phyloP scores from a whole-genome alignment of 92 coral and sea anemone species.

The Scolanthus callimorphus region DNA sequence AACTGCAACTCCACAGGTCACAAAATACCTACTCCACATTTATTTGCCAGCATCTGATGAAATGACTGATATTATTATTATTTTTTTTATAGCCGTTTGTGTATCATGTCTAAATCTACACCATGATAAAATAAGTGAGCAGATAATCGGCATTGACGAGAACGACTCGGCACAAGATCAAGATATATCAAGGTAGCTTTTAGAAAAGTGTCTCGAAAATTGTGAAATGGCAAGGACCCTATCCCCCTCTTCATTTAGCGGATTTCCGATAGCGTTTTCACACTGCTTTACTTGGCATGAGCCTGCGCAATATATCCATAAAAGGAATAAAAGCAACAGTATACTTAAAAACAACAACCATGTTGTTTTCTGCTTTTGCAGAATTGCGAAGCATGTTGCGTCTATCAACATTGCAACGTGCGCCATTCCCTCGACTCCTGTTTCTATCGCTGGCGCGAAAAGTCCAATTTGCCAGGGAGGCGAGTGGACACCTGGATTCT shows the following conservation, averaged over 20 bases:
- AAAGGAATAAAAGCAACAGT: no score
- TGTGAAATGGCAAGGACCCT: no score
- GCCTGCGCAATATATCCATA: no score
- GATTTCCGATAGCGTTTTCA: no score
- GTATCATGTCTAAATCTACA: conserved; percentile 54
- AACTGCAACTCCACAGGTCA: no score
- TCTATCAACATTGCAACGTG: conserved; percentile 42
- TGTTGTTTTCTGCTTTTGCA: conserved; percentile 21
- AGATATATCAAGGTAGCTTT: conserved; percentile 6
- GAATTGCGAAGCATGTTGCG: conserved; percentile 67
- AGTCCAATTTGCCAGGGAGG: conserved; percentile 22
- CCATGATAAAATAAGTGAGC: conserved; percentile 45
- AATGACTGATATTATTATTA: not conserved
- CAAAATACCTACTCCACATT: not conserved
- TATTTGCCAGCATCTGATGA: not conserved
- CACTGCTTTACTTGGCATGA: no score
- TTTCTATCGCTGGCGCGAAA: conserved; percentile 31
- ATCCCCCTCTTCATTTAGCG: no score
- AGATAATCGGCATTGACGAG: conserved; percentile 38
- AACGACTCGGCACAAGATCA: conserved; percentile 19
- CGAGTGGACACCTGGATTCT: conserved; percentile 48
- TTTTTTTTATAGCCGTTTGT: conserved; percentile 54
- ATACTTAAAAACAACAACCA: no score
- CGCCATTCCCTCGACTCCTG: conserved; percentile 45
- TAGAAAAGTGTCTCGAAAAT: no score